Evolutionary conservation across 1,140 invertebrate species (phyloP).

Genomic region (Caenorhabditis briggsae): DNA sequence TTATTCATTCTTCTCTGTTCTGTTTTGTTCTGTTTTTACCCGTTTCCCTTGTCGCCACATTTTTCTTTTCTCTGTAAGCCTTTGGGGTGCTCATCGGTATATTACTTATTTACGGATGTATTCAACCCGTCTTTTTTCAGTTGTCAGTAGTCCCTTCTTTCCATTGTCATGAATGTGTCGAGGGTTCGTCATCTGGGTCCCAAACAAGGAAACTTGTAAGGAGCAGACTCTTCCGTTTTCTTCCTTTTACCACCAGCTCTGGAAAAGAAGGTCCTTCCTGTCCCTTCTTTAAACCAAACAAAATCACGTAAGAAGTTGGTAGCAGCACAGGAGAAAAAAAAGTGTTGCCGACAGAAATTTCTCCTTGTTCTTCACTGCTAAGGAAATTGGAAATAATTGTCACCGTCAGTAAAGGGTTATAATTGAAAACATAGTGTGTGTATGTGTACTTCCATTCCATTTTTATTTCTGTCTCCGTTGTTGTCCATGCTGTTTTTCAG

Average conservation of each 20-base stretch:
- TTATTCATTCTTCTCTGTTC: conserved; percentile 15
- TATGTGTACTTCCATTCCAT: too few relatives aligned
- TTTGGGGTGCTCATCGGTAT: conserved; percentile 3
- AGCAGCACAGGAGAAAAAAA: not conserved
- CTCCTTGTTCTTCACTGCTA: not conserved
- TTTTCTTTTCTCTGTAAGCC: not conserved
- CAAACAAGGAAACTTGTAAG: conserved; percentile 42
- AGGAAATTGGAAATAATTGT: conserved; percentile 44
- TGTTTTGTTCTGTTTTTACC: not conserved
- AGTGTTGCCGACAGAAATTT: not conserved
- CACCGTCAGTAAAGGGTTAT: conserved; percentile 34
- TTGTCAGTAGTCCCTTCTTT: not conserved
- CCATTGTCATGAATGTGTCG: not conserved
- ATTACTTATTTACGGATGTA: conserved; percentile 31
- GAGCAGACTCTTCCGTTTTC: conserved; percentile 23
- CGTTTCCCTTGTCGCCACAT: not conserved
- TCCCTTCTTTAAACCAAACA: not conserved
- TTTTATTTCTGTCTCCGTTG: too few relatives aligned
- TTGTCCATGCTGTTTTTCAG: too few relatives aligned
- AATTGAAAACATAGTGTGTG: not conserved
- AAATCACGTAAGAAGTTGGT: conserved; percentile 25
- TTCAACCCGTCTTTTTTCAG: not conserved
- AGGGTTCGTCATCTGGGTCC: not conserved
- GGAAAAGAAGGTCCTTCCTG: not conserved
- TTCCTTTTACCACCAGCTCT: conserved; percentile 1